Conservation (phyloP, 2,113 vertebrate species). For the Nothocercus nigrocapillus region DNA sequence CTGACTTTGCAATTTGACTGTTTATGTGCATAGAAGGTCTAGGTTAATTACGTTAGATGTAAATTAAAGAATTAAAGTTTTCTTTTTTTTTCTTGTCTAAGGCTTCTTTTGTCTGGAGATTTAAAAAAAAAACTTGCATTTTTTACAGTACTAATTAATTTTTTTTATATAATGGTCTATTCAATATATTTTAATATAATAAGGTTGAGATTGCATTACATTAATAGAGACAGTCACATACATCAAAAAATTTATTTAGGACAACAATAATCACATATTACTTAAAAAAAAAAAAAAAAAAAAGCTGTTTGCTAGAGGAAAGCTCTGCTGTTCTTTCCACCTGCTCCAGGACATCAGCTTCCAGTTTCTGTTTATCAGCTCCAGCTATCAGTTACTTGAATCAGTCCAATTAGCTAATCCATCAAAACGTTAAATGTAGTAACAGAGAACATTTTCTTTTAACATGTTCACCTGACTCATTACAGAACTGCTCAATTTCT, state of each 20-base stretch:
- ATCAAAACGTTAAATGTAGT: neutral
- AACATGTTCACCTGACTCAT: neutral
- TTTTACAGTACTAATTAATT: neutral
- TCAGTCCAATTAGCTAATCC: neutral
- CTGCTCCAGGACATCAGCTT: neutral
- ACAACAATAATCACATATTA: neutral
- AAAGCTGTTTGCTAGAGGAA: neutral
- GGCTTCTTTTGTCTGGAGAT: neutral
- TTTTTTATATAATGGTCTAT: neutral
- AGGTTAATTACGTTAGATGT: neutral
- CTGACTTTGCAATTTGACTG: neutral
- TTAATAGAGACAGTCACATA: neutral
- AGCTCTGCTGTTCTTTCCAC: neutral
- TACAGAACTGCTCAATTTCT: neutral
- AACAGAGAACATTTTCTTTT: neutral
- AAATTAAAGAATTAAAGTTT: neutral
- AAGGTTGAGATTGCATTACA: neutral
- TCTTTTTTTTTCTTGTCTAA: neutral
- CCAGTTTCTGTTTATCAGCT: neutral
- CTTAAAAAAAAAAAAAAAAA: neutral
- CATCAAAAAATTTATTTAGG: neutral
- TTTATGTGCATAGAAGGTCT: neutral
- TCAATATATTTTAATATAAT: neutral
- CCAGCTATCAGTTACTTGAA: neutral
- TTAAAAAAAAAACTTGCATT: neutral